These are phyloP conservation scores for Thumatha senex DNA, from an alignment of 2,888 invertebrate genomes.

Conservation along the genomic window DNA sequence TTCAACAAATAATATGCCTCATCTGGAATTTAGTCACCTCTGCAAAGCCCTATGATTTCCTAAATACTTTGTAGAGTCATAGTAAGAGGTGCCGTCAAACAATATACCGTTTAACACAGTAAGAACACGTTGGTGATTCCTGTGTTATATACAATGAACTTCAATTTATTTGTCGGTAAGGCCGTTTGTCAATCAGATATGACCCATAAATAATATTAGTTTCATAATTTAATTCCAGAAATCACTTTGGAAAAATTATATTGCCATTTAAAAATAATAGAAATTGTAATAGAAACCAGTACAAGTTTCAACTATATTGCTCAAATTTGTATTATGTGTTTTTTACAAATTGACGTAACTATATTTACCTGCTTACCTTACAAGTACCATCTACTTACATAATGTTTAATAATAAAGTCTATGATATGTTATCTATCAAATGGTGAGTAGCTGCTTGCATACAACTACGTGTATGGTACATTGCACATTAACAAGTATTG, in stretches of 20 bases:
- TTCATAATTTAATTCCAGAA: too few species aligned
- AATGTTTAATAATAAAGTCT: constrained; percentile 37
- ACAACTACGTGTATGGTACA: constrained; percentile 50
- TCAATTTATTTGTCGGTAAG: too few species aligned
- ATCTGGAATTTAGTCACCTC: too few species aligned
- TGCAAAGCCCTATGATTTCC: too few species aligned
- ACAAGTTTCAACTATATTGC: neutral
- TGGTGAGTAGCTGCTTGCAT: constrained; percentile 26
- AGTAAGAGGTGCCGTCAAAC: too few species aligned
- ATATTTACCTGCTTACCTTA: constrained; percentile 45
- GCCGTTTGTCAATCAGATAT: too few species aligned
- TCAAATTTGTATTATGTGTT: constrained; percentile 14
- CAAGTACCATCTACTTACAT: constrained; percentile 26
- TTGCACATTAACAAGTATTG: constrained; percentile 33
- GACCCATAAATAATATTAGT: too few species aligned
- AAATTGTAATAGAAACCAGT: neutral
- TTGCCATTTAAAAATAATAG: neutral
- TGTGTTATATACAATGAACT: too few species aligned
- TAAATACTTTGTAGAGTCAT: too few species aligned
- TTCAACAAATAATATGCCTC: too few species aligned
- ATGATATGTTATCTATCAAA: constrained; percentile 75
- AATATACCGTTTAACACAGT: too few species aligned
- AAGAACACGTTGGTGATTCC: too few species aligned
- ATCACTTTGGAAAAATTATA: neutral
- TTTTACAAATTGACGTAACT: constrained; percentile 32